These are phyloP conservation scores for Lycopodina hypogea DNA, from an alignment of 37 sponge, comb jelly and placozoan species.

Conservation along the genomic window DNA sequence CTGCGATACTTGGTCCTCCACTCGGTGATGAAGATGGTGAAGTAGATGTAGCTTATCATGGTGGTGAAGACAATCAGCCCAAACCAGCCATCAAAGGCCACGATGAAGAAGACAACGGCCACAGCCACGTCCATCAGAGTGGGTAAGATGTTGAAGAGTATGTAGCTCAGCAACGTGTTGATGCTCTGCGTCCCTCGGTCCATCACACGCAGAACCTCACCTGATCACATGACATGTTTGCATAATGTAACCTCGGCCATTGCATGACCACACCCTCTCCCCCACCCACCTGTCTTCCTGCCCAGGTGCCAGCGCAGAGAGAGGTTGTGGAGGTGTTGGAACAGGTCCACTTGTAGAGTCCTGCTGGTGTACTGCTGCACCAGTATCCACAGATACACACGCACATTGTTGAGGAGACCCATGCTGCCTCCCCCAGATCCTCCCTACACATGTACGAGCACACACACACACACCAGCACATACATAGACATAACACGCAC, in stretches of 20 bases:
- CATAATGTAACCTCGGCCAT: not conserved
- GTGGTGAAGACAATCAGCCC: constrained; percentile 94
- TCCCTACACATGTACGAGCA: constrained; percentile 44
- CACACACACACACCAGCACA: not conserved
- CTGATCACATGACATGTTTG: not conserved
- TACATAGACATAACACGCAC: not conserved
- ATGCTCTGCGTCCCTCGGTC: constrained; percentile 91
- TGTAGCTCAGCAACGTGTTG: constrained; percentile 85
- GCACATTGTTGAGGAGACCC: constrained; percentile 77
- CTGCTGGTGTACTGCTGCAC: constrained; percentile 94
- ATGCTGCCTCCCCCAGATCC: constrained; percentile 77
- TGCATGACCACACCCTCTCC: constrained; percentile 16
- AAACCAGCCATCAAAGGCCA: constrained; percentile 97
- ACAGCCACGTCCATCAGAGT: constrained; percentile 90
- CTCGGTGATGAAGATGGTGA: constrained; percentile 94
- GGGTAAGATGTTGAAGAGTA: constrained; percentile 93
- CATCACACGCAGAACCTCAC: constrained; percentile 89
- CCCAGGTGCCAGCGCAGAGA: constrained; percentile 96
- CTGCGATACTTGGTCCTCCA: constrained; percentile 89
- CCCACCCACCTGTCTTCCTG: constrained; percentile 80
- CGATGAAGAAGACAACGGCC: constrained; percentile 92
- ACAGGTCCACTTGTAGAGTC: constrained; percentile 71
- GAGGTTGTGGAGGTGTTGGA: constrained; percentile 87
- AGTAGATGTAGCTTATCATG: constrained; percentile 79
- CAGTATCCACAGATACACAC: constrained; percentile 84